Evolutionary conservation across 2,888 invertebrate genomes (phyloP).

Genomic region (Acleris emargana): DNA sequence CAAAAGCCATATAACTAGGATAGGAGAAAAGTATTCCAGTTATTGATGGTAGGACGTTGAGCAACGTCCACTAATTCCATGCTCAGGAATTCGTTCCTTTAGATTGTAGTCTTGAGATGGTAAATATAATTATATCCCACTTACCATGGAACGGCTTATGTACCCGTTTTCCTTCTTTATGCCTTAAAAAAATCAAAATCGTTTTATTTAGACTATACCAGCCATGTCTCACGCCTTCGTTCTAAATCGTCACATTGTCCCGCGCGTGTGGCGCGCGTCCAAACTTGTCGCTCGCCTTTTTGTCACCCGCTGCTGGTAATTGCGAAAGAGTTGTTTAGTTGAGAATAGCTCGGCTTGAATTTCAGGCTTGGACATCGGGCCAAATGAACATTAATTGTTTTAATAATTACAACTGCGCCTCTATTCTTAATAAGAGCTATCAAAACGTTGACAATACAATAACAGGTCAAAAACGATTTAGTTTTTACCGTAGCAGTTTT

Average conservation of each 20-base stretch:
- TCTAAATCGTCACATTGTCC: constrained; percentile 64
- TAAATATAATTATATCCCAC: too few species aligned
- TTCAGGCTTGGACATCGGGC: constrained; percentile 12
- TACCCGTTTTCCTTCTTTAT: too few species aligned
- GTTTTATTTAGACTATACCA: neutral
- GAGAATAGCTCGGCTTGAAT: constrained; percentile 16
- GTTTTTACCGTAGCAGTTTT: too few species aligned
- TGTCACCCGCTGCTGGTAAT: constrained; percentile 29
- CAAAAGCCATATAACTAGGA: too few species aligned
- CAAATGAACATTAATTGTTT: constrained; percentile 9
- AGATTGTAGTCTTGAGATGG: too few species aligned
- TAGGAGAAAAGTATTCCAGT: too few species aligned
- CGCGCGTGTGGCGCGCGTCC: constrained; percentile 59
- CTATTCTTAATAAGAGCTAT: neutral
- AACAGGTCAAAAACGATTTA: too few species aligned
- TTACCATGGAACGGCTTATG: too few species aligned
- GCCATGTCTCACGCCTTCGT: constrained; percentile 40
- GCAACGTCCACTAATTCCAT: too few species aligned
- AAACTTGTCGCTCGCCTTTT: constrained; percentile 47
- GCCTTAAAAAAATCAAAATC: neutral
- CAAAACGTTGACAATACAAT: too few species aligned
- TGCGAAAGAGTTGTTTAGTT: constrained; percentile 32
- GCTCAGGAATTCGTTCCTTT: too few species aligned
- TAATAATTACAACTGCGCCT: constrained; percentile 4
- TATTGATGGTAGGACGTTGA: too few species aligned